Conservation (phyloP, 2,888 invertebrate species). For the Cataglyphis albicans region DNA sequence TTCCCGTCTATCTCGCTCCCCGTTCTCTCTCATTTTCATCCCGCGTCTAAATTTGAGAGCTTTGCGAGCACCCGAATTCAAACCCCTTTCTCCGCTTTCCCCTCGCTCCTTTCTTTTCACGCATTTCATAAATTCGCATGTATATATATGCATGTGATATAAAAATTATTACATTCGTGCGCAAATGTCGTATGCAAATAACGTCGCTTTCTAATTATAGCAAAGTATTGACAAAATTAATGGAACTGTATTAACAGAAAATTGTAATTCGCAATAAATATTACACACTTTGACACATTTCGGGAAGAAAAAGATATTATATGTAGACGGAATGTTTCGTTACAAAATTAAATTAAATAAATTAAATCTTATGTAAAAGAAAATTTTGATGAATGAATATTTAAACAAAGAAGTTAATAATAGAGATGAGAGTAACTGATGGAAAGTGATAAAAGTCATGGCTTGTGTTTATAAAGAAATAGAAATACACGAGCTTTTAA, state of each 20-base stretch:
- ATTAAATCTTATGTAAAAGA: conserved; percentile 9
- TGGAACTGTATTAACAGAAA: background rate
- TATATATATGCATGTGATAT: background rate
- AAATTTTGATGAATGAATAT: conserved; percentile 42
- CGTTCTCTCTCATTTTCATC: conserved; percentile 32
- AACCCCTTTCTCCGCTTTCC: background rate
- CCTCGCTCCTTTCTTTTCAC: conserved; percentile 34
- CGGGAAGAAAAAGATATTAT: background rate
- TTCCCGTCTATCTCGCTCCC: conserved; percentile 57
- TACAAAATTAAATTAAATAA: background rate
- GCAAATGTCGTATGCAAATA: background rate
- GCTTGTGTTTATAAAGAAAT: conserved; percentile 67
- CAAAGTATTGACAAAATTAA: background rate
- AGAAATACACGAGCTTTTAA: conserved; percentile 75
- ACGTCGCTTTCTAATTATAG: background rate
- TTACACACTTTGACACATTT: background rate
- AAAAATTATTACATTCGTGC: background rate
- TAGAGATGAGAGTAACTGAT: conserved; percentile 29
- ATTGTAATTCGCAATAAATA: background rate
- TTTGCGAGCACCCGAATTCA: conserved; percentile 61
- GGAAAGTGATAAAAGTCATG: conserved; percentile 55
- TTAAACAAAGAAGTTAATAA: conserved; percentile 57
- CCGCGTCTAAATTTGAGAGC: conserved; percentile 39
- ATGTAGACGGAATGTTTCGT: background rate
- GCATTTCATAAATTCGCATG: conserved; percentile 5